Evolutionary conservation across 1,140 invertebrate species (phyloP).

Genomic region (Bactericera cockerelli): DNA sequence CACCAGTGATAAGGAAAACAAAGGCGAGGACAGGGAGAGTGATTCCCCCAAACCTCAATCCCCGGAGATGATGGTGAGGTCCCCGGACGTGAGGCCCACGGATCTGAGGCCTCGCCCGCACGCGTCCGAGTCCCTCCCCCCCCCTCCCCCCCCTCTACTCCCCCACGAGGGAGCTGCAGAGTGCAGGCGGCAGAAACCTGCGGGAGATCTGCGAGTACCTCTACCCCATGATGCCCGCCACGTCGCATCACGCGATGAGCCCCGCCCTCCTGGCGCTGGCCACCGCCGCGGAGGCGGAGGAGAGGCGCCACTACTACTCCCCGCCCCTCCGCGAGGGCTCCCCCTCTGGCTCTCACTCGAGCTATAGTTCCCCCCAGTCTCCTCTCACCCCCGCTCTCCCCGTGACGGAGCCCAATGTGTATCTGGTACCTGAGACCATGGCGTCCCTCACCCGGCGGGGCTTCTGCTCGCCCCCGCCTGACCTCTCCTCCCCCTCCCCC

Average conservation of each 20-base stretch:
- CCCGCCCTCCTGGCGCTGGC: background rate
- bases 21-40: constrained; percentile 18
- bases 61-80: no score
- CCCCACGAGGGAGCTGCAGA: background rate
- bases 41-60: constrained; percentile 10
- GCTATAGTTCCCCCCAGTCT: background rate
- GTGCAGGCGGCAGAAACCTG: constrained; percentile 13
- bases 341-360: background rate
- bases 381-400: constrained; percentile 17
- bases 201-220: constrained; percentile 20
- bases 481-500: constrained; percentile 26
- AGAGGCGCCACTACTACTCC: constrained; percentile 6
- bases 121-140: background rate
- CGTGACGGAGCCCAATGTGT: constrained; percentile 24
- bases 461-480: constrained; percentile 1
- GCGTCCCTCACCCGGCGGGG: constrained; percentile 18
- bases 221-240: constrained; percentile 15
- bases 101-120: no score
- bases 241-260: background rate
- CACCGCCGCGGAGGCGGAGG: constrained; percentile 10
- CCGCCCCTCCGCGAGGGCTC: constrained; percentile 5
- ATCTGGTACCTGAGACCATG: constrained; percentile 23
- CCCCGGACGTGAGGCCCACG: no score
- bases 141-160: background rate
- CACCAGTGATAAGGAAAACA: constrained; percentile 34